A percentile compares a stretch with the other conserved stretches of the same genome.
Evolutionary conservation across 2,888 invertebrate genomes (phyloP).

Genomic region (Conomelus anceps): DNA sequence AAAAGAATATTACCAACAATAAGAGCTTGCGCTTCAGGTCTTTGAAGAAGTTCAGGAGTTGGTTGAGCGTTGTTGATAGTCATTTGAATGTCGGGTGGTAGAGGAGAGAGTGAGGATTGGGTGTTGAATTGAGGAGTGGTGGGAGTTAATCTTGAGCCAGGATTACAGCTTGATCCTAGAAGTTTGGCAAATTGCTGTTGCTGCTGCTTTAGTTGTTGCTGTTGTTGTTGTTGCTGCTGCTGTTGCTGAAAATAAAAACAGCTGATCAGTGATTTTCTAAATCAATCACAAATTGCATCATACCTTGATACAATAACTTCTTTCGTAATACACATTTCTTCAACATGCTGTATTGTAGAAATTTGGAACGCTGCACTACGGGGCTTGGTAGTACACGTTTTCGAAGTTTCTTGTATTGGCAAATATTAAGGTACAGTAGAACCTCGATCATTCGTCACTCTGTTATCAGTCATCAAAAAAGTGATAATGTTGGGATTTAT

Average conservation of each 20-base stretch:
- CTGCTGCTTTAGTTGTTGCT: slow-evolving; percentile 31
- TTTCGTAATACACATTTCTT: too few species aligned
- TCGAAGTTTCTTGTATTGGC: too few species aligned
- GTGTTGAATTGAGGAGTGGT: slow-evolving; percentile 12
- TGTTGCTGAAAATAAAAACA: slow-evolving; percentile 11
- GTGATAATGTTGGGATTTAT: too few species aligned
- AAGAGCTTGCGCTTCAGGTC: slow-evolving; percentile 71
- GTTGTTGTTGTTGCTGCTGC: slow-evolving; percentile 24
- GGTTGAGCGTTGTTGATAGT: slow-evolving; percentile 46
- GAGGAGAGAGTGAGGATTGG: slow-evolving; percentile 38
- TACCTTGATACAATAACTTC: too few species aligned
- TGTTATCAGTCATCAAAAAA: too few species aligned
- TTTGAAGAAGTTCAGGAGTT: slow-evolving; percentile 58
- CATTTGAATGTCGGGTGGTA: slow-evolving; percentile 44
- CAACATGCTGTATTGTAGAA: too few species aligned
- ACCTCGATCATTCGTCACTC: too few species aligned
- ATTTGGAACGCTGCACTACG: too few species aligned
- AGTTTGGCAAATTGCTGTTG: slow-evolving; percentile 34
- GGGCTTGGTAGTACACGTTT: too few species aligned
- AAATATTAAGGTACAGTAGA: too few species aligned
- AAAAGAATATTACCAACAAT: slow-evolving; percentile 53
- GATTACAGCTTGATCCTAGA: slow-evolving; percentile 4
- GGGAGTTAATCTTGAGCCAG: slow-evolving; percentile 11
- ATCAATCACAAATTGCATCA: neutral
- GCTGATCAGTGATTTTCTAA: neutral